Conservation (phyloP, 2,888 invertebrate genomes). For the Cantharis lateralis region DNA sequence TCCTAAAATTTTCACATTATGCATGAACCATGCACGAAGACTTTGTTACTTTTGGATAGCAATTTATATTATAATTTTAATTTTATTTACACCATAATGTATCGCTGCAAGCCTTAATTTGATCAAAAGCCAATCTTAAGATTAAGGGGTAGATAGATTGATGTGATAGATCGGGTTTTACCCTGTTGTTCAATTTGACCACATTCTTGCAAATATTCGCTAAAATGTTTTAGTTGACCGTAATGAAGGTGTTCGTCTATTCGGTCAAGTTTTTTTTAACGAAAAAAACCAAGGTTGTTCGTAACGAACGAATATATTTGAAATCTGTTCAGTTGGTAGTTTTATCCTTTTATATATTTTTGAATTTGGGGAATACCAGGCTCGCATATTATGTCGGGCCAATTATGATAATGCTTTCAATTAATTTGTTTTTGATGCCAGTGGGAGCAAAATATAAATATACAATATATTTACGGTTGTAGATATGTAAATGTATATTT, state of each 20-base stretch:
- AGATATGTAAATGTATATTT: not conserved
- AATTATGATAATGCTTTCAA: not conserved
- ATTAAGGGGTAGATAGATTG: not conserved
- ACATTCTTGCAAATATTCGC: not conserved
- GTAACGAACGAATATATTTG: not conserved
- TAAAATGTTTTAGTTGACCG: not conserved
- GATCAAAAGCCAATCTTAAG: not conserved
- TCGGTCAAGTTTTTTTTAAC: not conserved
- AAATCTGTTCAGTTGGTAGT: not conserved
- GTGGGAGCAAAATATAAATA: not conserved
- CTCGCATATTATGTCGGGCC: not conserved
- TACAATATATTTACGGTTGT: not conserved
- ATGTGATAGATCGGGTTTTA: not conserved
- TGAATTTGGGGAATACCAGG: not conserved
- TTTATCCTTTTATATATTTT: not conserved
- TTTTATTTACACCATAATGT: not conserved
- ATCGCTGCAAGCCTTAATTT: not conserved
- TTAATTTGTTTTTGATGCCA: not conserved
- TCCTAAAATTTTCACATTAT: not conserved
- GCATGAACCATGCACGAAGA: not conserved
- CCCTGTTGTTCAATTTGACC: not conserved
- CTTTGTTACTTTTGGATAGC: not conserved
- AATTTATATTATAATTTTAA: not conserved
- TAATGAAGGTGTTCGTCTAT: not conserved
- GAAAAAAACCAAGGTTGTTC: not conserved